Base-by-base conservation (phyloP, 1,140 invertebrate genomes). In the Mercenaria mercenaria region DNA sequence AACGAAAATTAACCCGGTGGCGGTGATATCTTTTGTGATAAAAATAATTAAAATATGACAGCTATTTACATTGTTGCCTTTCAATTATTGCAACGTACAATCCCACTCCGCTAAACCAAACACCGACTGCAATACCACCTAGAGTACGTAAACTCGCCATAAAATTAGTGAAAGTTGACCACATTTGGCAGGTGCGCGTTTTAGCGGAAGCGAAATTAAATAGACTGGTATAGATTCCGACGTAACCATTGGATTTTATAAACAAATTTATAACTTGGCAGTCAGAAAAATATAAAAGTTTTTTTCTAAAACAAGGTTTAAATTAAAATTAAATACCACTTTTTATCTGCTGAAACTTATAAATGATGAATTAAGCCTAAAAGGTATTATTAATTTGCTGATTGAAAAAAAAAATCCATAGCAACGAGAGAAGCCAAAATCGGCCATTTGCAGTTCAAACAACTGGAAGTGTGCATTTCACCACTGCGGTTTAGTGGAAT, bases 401-500 rank as follows among this genome's bases (percentile, higher is more conserved):
- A n/a, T n/a, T n/a, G 20, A 59, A 37, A 79, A 79, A 79, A 79
- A 37, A 0, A 79, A 10, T 56, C 76, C 76, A 37, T 79, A 79
- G 76, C 76, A 79, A 79, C 76, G 29, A 79, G 47, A 50, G 76
- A 79, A 79, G 76, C 76, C 47, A 39, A 43, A 43, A 79, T 56
- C 76, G 76, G 76, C 76, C 76, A 79, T 79, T 79, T 79, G 47
- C 50, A 79, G 37, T 79, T 79, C 47, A 34, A 79, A 79, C 76
- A 26, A 6, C 34, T 32, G 61, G 34, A 15, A 23, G 13, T 43
- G 41, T 34, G n/a, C 34, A 32, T 41, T 29, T 52, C 3, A 15
- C 4, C 74, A 43, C 4, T 47, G 0, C 6, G n/a, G 4, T 77
- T 52, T 47, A 18, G 13, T 56, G 50, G 34, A 56, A 26, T 52